Evolutionary conservation across 2,113 vertebrate genomes (phyloP), one percentile per base, ranked within the genome.

Genomic region (Pogonocichla stellata): DNA sequence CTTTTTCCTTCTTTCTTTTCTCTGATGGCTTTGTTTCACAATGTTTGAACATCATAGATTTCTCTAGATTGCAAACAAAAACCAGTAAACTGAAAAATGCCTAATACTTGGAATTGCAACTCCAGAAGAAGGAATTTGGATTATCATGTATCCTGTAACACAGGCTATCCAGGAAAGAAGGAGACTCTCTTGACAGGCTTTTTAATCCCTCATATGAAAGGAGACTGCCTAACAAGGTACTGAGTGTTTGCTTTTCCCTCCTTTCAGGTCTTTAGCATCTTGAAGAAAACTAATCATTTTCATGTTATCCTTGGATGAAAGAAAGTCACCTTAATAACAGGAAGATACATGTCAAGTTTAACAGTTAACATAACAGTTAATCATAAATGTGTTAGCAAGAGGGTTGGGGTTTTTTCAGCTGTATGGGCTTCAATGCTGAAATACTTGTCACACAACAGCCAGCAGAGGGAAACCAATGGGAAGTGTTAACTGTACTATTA

Each of bases 281-380:
- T 95, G 88, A 57, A 93, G 8, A 31, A 92, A 97, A 87, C 25
- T n/a, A 51, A 95, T 97, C 1, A 92, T 62, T 86, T 94, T 43
- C 11, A 2, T 48, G 33, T 58, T 70, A 83, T 70, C 20, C 18
- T 80, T 78, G 40, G 72, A 26, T 43, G 82, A 65, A 93, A 91
- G 56, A 62, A 85, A 86, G 16, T 56, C 88, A 80, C 56, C 66
- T 94, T 80, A 95, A 91, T 80, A 93, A 88, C 7, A 86, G 33
- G 60, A 95, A 94, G 57, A 18, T 69, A 56, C 38, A 43, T 81
- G 50, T 58, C 53, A 80, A 93, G 17, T 92, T 93, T 96, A 96
- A 64, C 28, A 86, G 38, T 80, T 85, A 81, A 70, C 66, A 14
- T 69, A 75, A 81, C 64, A 43, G 20, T 92, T 96, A 95, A 93